These are phyloP conservation scores for Diloba caeruleocephala DNA, from an alignment of 2,888 invertebrate species.

Conservation along the genomic window DNA sequence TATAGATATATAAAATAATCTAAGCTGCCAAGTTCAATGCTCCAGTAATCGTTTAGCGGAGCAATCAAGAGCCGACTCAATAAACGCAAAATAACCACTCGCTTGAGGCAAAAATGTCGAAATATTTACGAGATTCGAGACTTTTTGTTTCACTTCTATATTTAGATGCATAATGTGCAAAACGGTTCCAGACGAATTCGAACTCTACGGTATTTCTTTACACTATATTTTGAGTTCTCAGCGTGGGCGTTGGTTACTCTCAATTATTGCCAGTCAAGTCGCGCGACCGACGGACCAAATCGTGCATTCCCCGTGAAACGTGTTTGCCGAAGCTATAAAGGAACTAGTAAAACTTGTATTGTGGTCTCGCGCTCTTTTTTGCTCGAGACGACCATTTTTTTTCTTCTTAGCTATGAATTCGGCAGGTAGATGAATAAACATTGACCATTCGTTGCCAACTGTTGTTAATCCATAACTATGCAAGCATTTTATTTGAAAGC, in stretches of 20 bases:
- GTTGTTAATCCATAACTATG: slow-evolving; percentile 24
- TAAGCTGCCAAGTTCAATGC: slow-evolving; percentile 78
- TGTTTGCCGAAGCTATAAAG: slow-evolving; percentile 79
- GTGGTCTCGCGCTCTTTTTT: slow-evolving; percentile 70
- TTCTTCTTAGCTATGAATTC: slow-evolving; percentile 55
- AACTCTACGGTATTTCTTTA: slow-evolving; percentile 66
- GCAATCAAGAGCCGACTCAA: slow-evolving; percentile 77
- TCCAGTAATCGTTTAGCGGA: slow-evolving; percentile 74
- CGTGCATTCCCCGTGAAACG: slow-evolving; percentile 78
- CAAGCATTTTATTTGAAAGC: slow-evolving; percentile 26
- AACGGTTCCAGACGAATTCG: slow-evolving; percentile 65
- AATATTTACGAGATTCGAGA: slow-evolving; percentile 79
- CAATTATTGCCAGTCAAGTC: slow-evolving; percentile 61
- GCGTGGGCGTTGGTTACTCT: slow-evolving; percentile 63
- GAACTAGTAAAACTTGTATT: slow-evolving; percentile 79
- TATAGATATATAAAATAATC: slow-evolving; percentile 51
- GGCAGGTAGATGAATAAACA: slow-evolving; percentile 55
- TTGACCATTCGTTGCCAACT: slow-evolving; percentile 35
- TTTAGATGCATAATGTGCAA: slow-evolving; percentile 66
- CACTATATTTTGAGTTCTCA: slow-evolving; percentile 67
- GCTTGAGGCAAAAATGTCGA: slow-evolving; percentile 78
- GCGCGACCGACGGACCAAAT: slow-evolving; percentile 68
- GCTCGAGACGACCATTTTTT: slow-evolving; percentile 55
- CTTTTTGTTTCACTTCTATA: slow-evolving; percentile 77
- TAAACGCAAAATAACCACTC: slow-evolving; percentile 80